Conservation (phyloP, 2,113 vertebrate genomes). For the Antechinus stuartii region DNA sequence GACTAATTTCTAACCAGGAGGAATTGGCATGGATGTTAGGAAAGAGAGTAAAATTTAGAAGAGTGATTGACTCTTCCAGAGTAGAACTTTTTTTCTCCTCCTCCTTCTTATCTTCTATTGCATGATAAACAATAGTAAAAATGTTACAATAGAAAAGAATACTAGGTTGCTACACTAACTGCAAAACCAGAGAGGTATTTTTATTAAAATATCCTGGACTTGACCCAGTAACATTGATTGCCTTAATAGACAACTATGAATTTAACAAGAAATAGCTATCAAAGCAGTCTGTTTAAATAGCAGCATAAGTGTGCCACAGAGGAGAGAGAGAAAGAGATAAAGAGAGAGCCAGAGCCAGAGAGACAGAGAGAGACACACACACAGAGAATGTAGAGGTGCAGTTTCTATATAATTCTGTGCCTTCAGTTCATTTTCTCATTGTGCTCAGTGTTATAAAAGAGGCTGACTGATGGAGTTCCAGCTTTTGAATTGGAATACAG, state of each 20-base stretch:
- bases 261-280: constrained; percentile 33
- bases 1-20: neutral
- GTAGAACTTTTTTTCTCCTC: fast-evolving
- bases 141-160: constrained; percentile 4
- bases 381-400: neutral
- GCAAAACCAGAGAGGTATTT: constrained; percentile 16
- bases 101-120: neutral
- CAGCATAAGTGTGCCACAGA: neutral
- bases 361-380: neutral
- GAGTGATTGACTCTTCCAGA: neutral
- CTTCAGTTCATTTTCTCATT: neutral
- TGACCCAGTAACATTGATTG: neutral
- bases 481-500: neutral
- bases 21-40: neutral
- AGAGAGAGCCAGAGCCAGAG: neutral
- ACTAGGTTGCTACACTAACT: neutral
- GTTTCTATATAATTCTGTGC: neutral
- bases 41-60: neutral
- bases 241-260: neutral
- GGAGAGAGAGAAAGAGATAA: neutral
- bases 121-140: constrained; percentile 24
- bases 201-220: neutral
- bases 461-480: neutral
- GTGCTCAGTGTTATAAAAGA: neutral
- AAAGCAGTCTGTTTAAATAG: neutral